Evolutionary conservation across 2,113 vertebrate genomes (phyloP), one percentile per base, ranked within the genome.

Genomic region (Anthoscopus minutus): DNA sequence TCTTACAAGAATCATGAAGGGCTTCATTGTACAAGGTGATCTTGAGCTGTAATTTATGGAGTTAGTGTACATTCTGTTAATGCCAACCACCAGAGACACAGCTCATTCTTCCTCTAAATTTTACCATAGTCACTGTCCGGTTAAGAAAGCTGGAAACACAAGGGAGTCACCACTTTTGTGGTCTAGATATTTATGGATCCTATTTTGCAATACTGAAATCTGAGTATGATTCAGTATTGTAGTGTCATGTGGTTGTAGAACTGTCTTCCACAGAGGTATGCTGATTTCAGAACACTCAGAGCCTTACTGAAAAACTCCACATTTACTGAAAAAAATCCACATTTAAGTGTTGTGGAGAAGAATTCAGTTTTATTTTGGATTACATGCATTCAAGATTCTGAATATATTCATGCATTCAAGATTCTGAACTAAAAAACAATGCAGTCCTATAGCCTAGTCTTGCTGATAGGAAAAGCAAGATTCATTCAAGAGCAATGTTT

Each of bases 161-260:
- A 61, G 53, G 58, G 10, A 85, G 24, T 87, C 37, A 69, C 60
- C 11, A 51, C 11, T 69, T 89, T 12, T 92, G 67, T 79, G 56
- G 48, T 88, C 58, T 92, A 45, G 31, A 20, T 89, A 90, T 90
- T 94, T 96, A 45, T 2, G 3, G 31, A 44, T 57, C 58, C 45
- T 91, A 18, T 97, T 96, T 88, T 53, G 38, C 69, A 94, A 73
- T 71, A 69, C 62, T 60, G 54, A 38, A 94, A 83, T 91, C 37
- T 93, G 30, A 66, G 40, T 70, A 8, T 88, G 64, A 73, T 44
- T 70, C 84, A 42, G n/a, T 61, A 37, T 57, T 81, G 28, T 9
- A 25, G 31, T 61, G 45, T 87, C 64, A 80, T 61, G 67, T 88
- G 54, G 31, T 53, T 56, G 56, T 47, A 78, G 35, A 83, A 73